A percentile compares a stretch with the other conserved stretches of the same genome.
phyloP scores from a whole-genome alignment of 1,140 invertebrate species.

The Coelopa frigida region DNA sequence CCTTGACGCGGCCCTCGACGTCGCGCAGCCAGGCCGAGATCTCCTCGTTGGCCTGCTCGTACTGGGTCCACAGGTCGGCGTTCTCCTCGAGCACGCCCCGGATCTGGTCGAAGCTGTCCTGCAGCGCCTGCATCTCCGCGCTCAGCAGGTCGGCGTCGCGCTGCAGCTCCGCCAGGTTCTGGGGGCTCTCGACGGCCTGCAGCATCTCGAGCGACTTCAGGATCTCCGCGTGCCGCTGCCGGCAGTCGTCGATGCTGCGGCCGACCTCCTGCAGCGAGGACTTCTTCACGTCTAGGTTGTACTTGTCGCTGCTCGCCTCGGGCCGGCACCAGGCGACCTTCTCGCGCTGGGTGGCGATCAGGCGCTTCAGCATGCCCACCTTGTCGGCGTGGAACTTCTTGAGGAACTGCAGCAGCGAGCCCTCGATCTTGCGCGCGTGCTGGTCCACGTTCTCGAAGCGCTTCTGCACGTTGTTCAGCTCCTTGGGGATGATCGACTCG shows the following conservation, averaged over 20 bases:
- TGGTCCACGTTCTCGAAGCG: constrained; percentile 64
- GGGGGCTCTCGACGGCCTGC: constrained; percentile 58
- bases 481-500: constrained; percentile 69
- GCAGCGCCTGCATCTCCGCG: constrained; percentile 61
- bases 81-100: constrained; percentile 63
- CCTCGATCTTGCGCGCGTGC: constrained; percentile 74
- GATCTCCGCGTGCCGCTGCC: constrained; percentile 56
- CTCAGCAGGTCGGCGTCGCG: constrained; percentile 58
- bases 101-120: constrained; percentile 59
- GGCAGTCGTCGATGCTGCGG: constrained; percentile 62
- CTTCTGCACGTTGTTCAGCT: constrained; percentile 68
- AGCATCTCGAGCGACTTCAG: constrained; percentile 61
- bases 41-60: constrained; percentile 69
- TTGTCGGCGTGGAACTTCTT: constrained; percentile 85
- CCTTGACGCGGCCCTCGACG: constrained; percentile 69
- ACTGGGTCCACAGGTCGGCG: constrained; percentile 70
- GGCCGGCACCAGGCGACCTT: constrained; percentile 89
- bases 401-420: constrained; percentile 70
- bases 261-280: constrained; percentile 72
- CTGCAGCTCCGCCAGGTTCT: constrained; percentile 56
- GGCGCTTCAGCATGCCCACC: constrained; percentile 68
- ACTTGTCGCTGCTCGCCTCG: constrained; percentile 78
- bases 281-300: constrained; percentile 87
- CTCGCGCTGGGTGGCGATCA: constrained; percentile 71
- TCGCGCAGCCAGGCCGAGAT: constrained; percentile 80